Base-by-base conservation (phyloP, 2,113 vertebrate genomes). In the Columbina picui region DNA sequence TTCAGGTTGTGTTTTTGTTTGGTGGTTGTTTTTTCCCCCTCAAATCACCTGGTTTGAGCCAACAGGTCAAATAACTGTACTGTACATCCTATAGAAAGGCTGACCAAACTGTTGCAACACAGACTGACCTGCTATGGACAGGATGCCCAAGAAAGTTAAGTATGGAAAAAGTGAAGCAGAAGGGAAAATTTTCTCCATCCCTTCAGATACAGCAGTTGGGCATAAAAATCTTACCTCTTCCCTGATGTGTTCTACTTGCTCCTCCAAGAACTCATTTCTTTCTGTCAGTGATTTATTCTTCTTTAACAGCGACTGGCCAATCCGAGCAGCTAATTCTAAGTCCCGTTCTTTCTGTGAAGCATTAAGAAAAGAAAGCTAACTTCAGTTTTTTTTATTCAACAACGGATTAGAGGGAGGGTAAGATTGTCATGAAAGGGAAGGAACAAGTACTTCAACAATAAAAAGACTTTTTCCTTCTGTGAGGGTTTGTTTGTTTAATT, bases 221-320 rank as follows among this genome's bases (percentile, higher is more conserved):
- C 4, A 8, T 11, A 80, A 75, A 63, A 38, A 20, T 25, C 96
- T 96, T 74, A 99, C 99, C 99, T 99, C 99, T 94, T 99, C 99
- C 84, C 99, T 97, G 91, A 99, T 99, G 97, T 99, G 99, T 36
- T 99, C 99, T 73, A 99, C 99, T 93, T 99, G 99, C 80, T 99
- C 99, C 95, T 99, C 99, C 89, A 99, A 97, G 43, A 99, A 97
- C 59, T 99, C 98, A 49, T 99, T 99, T 94, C 99, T 98, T 97
- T 99, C 99, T 6, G 99, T 99, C 27, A 99, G 98, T 5, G 98
- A 98, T 97, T 99, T 99, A 97, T 99, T 99, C 96, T 99, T 99
- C 98, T 99, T 99, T 93, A 99, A 81, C 91, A 99, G 98, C 0
- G 99, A 99, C 98, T 99, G 99, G 93, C 99, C 99, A 14, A 99